Conservation (phyloP, 2,797 vertebrate genomes). For the Microctenopoma lineatum region DNA sequence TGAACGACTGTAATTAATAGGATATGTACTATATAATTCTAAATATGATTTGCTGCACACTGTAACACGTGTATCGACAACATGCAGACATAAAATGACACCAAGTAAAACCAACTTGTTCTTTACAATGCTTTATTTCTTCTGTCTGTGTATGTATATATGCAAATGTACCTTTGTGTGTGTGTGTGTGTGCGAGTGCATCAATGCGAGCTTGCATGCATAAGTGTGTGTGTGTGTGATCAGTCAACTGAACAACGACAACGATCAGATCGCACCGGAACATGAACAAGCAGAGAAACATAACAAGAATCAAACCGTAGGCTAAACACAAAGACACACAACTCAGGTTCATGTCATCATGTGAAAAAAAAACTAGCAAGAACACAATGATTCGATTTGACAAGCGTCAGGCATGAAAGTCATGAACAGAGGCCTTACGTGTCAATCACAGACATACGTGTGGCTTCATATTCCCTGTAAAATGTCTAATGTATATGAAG, state of each 20-base stretch:
- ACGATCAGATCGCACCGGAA: slow-evolving; percentile 27
- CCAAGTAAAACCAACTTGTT: slow-evolving; percentile 9
- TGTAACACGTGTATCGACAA: not conserved
- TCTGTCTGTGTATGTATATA: slow-evolving; percentile 4
- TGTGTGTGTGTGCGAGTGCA: not conserved
- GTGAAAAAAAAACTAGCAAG: not conserved
- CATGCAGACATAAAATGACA: not conserved
- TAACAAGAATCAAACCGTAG: slow-evolving; percentile 35
- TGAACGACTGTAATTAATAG: too few species aligned
- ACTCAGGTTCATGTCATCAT: not conserved
- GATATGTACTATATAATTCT: too few species aligned
- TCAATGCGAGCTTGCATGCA: not conserved
- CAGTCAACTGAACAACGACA: slow-evolving; percentile 34
- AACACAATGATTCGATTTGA: slow-evolving; percentile 23
- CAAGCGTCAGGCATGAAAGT: slow-evolving; percentile 32
- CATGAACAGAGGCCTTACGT: slow-evolving; percentile 5
- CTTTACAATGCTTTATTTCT: slow-evolving; percentile 50
- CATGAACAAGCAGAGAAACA: slow-evolving; percentile 33
- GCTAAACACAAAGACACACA: slow-evolving; percentile 43
- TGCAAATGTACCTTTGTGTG: not conserved
- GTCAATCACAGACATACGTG: slow-evolving; percentile 31
- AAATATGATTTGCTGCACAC: too few species aligned
- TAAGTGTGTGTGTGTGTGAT: slow-evolving; percentile 13
- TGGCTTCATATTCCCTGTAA: slow-evolving; percentile 57
- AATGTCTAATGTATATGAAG: too few species aligned